Evolutionary conservation across 2,797 vertebrate species (phyloP), one percentile per base, ranked within the genome.

Genomic region (Coregonus sp.): DNA sequence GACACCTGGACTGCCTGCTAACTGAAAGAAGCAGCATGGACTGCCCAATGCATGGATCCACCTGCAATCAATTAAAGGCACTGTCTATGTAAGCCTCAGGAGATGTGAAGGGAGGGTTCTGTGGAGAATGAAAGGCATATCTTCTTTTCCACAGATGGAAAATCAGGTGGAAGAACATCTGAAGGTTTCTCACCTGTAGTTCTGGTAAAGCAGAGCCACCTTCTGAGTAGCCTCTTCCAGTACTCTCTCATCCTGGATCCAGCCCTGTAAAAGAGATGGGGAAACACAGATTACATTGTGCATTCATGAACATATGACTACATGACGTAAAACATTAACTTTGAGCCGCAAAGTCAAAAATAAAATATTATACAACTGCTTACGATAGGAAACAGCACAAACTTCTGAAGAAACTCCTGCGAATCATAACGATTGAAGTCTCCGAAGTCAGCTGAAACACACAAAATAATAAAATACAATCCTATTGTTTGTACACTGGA

Each of bases 401-500:
- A 98, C 91, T 97, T 97, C 92, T 98, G 96, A 47, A 98, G 96
- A 89, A 99, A 99, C 75, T 99, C 98, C 86, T 98, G 97, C 70
- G 97, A 99, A 87, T 99, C 97, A 94, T 97, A 98, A 52, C 96
- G 96, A 91, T 96, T 96, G 80, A 96, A 98, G 92, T 99, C 98
- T 86, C 98, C 98, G 92, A 99, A 99, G 91, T 99, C 98, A 90
- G 98, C 98, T 99, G 82, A 31, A 89, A 40, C 31, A 67, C 6
- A 47, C 40, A 47, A 78, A 75, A 81, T 4, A 72, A 29, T 73
- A 16, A 78, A 5, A 33, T 0, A 70, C 1, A n/a, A 50, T 12
- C 40, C 0, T 11, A 72, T 72, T 69, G 3, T 63, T 29, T 40
- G 37, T 71, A 72, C 68, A 47, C 14, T 56, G n/a, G 47, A 68